Base-by-base conservation (phyloP, 2,113 vertebrate genomes). In the Caranx ignobilis region DNA sequence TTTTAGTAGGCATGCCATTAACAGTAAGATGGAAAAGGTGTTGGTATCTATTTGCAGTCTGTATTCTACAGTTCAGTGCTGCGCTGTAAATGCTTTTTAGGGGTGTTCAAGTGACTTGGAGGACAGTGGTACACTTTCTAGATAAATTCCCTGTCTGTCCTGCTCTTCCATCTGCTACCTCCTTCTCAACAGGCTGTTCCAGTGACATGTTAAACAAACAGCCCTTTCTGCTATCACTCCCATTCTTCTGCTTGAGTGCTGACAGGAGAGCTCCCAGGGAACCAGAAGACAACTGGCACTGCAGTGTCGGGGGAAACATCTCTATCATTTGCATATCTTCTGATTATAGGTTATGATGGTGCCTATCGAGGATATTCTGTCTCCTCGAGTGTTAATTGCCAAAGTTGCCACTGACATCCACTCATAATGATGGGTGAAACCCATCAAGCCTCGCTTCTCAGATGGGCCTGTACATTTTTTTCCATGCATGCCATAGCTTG, bases 161-260 rank as follows among this genome's bases (percentile, higher is more conserved):
- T 63, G 39, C 72, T 71, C 64, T 68, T 89, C 90, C 87, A 88
- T 91, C 91, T 92, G 90, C 75, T 85, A 82, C 79, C 83, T 78
- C 66, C 50, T 67, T 84, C 82, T 86, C 83, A 39, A 18, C 71
- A n/a, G 64, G 83, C 86, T 83, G 85, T 72, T 88, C 57, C 57
- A 66, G 75, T 91, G 91, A 83, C 91, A 88, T 62, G 80, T 90
- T 89, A 87, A 91, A 91, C 89, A 92, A 92, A 90, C 90, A 81
- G 74, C 64, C 76, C 82, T 82, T 45, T 78, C 81, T 81, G 86
- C 81, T 45, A 91, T 90, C 91, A 61, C 77, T 89, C 76, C 82
- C 64, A 57, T 79, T 81, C 81, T 82, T 59, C 70, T 71, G 79
- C 65, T 68, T 37, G 64, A 81, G 65, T 61, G 13, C 71, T 92